Base-by-base conservation (phyloP, 2,113 vertebrate genomes). In the Neogobius melanostomus region DNA sequence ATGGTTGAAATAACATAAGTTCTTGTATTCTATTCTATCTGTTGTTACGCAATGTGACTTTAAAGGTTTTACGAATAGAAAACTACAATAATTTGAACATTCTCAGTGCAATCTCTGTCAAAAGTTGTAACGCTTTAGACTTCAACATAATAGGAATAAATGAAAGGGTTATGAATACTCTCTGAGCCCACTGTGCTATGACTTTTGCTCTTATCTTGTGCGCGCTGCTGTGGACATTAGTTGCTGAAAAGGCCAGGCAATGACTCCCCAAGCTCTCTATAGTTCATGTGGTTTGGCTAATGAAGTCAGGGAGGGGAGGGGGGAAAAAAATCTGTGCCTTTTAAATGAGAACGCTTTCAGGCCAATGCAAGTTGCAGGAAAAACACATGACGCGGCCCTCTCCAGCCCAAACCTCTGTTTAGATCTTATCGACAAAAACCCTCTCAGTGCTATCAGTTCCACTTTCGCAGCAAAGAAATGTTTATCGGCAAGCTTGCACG, bases 171-270 rank as follows among this genome's bases (percentile, higher is more conserved):
- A 36, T 36, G 28, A 36, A 36, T 36, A 36, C 28, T 36, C 4
- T 36, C 28, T 36, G 28, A 36, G 28, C 28, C 28, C 28, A 36
- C 28, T 36, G 28, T 21, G 21, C 21, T 21, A 21, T 74, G 72
- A 76, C 76, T 71, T 11, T 60, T 57, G 0, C 1, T 64, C 68
- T 82, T 36, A 36, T 60, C 64, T 66, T 59, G 66, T 69, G 54
- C 1, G 21, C 71, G 71, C 77, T 74, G 52, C 62, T 75, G 36
- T 42, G 36, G 73, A 85, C 80, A 87, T 90, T 85, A 88, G 79
- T 65, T 84, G 53, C 76, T 81, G 72, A 89, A 84, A 88, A 82
- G 74, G 66, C 86, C 28, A 75, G 77, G 72, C 80, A 80, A 81
- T 91, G 89, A 84, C 68, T 82, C 79, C 76, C 67, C 36, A 72